Conservation (phyloP, 2,797 vertebrate genomes). For the Ficedula albicollis region DNA sequence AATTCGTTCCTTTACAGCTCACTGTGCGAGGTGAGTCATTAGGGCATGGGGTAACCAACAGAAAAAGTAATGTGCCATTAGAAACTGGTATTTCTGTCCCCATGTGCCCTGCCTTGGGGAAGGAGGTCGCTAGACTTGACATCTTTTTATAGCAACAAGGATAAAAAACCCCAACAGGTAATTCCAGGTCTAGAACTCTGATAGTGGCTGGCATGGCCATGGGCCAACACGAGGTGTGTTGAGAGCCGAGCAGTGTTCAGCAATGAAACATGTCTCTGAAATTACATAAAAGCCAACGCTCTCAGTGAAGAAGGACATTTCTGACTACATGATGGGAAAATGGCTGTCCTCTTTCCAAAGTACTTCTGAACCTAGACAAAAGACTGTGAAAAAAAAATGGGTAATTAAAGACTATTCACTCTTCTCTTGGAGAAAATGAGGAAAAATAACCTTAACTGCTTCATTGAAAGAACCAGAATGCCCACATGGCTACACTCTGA, state of each 20-base stretch:
- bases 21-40: not conserved
- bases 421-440: not conserved
- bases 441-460: not conserved
- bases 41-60: not conserved
- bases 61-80: not conserved
- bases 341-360: not conserved
- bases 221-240: rapidly evolving
- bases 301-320: not conserved
- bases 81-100: not conserved
- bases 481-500: not conserved
- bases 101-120: not conserved
- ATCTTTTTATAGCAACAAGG: not conserved
- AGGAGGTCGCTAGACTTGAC: not conserved
- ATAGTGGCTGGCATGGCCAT: rapidly evolving
- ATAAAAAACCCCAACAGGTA: not conserved
- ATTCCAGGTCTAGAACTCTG: not conserved
- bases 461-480: not conserved
- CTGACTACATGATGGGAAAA: not conserved
- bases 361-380: not conserved
- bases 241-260: not conserved
- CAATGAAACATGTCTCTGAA: not conserved
- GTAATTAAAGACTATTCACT: not conserved
- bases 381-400: not conserved
- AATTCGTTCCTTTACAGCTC: not conserved
- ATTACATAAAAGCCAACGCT: not conserved